Evolutionary conservation across 2,797 vertebrate genomes (phyloP), one percentile per base, ranked within the genome.

Genomic region (Simalia tracyae): DNA sequence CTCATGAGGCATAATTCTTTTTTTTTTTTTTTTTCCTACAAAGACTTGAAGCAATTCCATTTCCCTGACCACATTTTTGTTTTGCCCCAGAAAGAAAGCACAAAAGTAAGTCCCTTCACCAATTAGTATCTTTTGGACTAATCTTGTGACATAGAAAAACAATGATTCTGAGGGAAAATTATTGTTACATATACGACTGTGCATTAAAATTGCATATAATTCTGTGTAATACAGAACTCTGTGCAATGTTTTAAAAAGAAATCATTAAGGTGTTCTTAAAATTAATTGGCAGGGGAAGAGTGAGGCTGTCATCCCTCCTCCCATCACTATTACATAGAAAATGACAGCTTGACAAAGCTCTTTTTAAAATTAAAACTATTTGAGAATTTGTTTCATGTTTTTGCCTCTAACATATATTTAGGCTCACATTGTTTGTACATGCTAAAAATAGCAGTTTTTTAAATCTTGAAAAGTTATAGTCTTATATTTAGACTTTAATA

Each of bases 401-500:
- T 31, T 15, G 17, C 8, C 15, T 85, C 10, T 76, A 89, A 72
- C 14, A 4, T 17, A 7, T 19, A 76, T 12, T 89, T 42, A 26
- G 28, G 11, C 66, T 57, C 64, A 76, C n/a, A 76, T 56, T 36
- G 9, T 42, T 87, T 87, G 24, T 87, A 24, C 22, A 42, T 61
- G 50, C 15, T 59, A 76, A 59, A 76, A n/a, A 26, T 36, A 42
- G 19, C 66, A 57, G 3, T 56, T 19, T 92, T 95, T 91, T 60
- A 81, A 42, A 84, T 4, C 36, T 92, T 88, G 46, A 89, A 92
- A 31, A 14, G 19, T 28, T 61, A 84, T 89, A 91, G 19, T 5
- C 6, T 0, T 0, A 0, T 81, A 31, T 66, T 12, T 91, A 50
- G 0, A 4, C 54, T 76, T n/a, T 85, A 84, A 57, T 50, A 76